phyloP scores from a whole-genome alignment of 2,797 vertebrate species.

The Liasis olivaceus region DNA sequence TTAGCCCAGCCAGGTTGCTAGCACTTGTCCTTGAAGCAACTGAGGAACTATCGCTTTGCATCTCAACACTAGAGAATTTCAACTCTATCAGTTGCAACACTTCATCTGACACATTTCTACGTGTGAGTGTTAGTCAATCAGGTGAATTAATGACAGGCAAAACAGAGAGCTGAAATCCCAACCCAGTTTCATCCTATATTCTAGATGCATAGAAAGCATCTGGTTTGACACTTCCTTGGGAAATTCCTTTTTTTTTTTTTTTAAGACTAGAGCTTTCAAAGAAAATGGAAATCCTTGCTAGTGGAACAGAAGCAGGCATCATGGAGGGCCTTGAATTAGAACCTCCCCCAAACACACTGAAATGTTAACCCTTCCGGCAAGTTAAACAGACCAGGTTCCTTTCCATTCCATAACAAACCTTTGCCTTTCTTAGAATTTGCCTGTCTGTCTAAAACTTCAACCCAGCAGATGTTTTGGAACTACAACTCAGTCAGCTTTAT shows the following conservation, averaged over 20 bases:
- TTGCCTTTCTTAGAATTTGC: too few species aligned
- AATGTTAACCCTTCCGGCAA: too few species aligned
- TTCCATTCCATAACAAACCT: too few species aligned
- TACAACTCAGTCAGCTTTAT: too few species aligned
- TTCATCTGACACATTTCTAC: not conserved
- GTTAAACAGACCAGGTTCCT: too few species aligned
- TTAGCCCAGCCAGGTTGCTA: not conserved
- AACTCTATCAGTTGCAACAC: not conserved
- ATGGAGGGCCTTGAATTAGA: too few species aligned
- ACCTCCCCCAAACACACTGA: too few species aligned
- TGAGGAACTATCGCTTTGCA: not conserved
- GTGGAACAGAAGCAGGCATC: not conserved
- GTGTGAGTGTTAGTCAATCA: not conserved
- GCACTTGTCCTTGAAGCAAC: not conserved
- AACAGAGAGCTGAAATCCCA: not conserved
- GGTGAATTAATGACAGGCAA: slow-evolving; percentile 12
- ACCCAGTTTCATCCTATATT: not conserved
- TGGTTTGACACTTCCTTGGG: not conserved
- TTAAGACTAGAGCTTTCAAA: not conserved
- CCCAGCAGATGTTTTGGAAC: too few species aligned
- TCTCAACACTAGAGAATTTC: not conserved
- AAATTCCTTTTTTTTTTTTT: too few species aligned
- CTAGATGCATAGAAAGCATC: not conserved
- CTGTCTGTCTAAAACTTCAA: too few species aligned
- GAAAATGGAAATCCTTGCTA: not conserved